Evolutionary conservation across 53 echinoderm and acorn worm genomes (phyloP), one percentile per base, ranked within the genome.

Genomic region (Antedon mediterranea): DNA sequence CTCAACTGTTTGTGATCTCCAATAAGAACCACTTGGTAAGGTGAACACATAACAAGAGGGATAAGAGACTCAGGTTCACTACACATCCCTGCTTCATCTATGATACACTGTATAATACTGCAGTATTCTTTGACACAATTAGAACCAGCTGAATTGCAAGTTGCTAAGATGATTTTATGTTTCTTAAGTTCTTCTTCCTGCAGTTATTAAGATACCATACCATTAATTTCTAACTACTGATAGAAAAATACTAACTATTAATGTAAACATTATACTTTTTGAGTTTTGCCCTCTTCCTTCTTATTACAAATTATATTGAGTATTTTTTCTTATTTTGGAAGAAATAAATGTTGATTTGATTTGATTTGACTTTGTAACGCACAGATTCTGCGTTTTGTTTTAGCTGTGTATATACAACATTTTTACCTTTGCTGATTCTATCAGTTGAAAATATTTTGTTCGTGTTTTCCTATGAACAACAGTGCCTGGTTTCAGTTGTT

Each of bases 51-150:
- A 44, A 92, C 88, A 34, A 98, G 75, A 0, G 98, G 98, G 18
- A 98, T 83, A 4, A 98, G 83, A 0, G 92, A 90, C 77, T 98
- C 98, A 0, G 98, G 98, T 34, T 98, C 98, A 11, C 75, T 90
- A 76, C 98, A 92, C 98, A 98, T 98, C 5, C 98, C 98, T 20
- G 98, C 98, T 72, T 98, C 98, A 72, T 98, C 98, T 15, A 98
- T 84, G 32, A 98, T 93, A 30, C 87, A 88, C 88, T 98, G 98
- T 30, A 90, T 81, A 30, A 93, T 81, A 79, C 90, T 92, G 71
- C 88, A 76, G 82, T 81, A 70, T 26, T 83, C 41, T 26, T 34
- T 41, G 81, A 88, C 82, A 27, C 83, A 83, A 15, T 30, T 75
- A 30, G 43, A 75, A 3, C 89, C 98, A 32, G 92, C 82, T 8